Evolutionary conservation across 2,797 vertebrate genomes (phyloP), one percentile per base, ranked within the genome.

Genomic region (Picus viridis): DNA sequence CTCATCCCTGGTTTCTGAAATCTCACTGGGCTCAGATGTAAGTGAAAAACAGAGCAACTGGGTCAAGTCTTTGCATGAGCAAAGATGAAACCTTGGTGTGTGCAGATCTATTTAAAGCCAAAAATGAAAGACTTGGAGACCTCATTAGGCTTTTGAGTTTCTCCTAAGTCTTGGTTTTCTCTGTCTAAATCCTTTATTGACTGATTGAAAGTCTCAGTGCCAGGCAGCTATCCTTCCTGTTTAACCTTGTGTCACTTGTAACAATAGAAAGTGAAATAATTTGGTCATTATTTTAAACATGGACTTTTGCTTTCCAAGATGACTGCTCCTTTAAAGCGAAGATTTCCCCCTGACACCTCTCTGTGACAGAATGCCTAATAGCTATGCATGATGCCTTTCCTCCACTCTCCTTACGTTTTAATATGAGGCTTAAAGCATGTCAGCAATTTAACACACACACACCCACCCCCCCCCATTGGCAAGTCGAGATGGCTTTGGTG

Each of bases 191-290:
- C 63, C 69, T 84, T 86, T 89, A 70, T 54, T 79, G 89, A 89
- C 57, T 24, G 29, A 62, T n/a, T 71, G 73, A 83, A 74, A 88
- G 57, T 15, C 67, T 84, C 45, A 20, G 63, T 18, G 45, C 49
- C 43, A 63, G 68, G 64, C 77, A 93, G 73, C 49, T 79, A 51
- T 67, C 70, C 67, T 82, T 83, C 43, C 61, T 26, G 2, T 70
- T 94, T 92, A 91, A 93, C 93, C 83, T 91, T 53, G 22, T 58
- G 51, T 49, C 90, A 78, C 69, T 83, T 69, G 16, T 77, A 95
- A 73, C 91, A 94, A 92, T 58, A 82, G 68, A 86, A 84, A 72
- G 29, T 80, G 62, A 93, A 92, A 82, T 71, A 92, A 94, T 89
- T 69, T 79, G 39, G 87, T 61, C 30, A 92, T 64, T 83, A 91